Percentiles rank a stretch among this genome's conserved stretches.
phyloP scores from a whole-genome alignment of 2,888 invertebrate species.

The Gonocerus acuteangulatus region DNA sequence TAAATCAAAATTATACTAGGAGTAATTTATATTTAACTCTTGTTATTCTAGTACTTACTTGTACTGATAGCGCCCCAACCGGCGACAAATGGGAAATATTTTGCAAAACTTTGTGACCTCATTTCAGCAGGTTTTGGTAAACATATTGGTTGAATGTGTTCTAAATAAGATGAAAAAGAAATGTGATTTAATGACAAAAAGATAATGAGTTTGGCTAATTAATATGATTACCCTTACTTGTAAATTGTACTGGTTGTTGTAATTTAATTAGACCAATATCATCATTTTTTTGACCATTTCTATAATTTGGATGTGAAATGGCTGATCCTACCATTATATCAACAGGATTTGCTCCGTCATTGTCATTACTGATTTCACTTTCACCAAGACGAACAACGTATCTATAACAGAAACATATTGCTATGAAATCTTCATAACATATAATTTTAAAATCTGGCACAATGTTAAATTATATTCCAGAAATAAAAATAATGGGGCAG shows the following conservation, averaged over 20 bases:
- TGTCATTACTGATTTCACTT: slow-evolving; percentile 27
- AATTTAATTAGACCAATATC: slow-evolving; percentile 35
- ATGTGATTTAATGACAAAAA: too few relatives aligned
- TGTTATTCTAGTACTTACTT: too few relatives aligned
- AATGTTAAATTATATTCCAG: too few relatives aligned
- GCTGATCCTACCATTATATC: slow-evolving; percentile 29
- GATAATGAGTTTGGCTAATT: too few relatives aligned
- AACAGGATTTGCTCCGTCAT: slow-evolving; percentile 29
- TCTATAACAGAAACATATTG: slow-evolving; percentile 22
- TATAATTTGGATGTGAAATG: slow-evolving; percentile 30
- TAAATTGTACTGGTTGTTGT: slow-evolving; percentile 50
- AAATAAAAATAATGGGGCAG: too few relatives aligned
- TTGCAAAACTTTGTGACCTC: slow-evolving; percentile 50
- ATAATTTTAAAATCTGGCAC: too few relatives aligned
- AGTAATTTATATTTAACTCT: too few relatives aligned
- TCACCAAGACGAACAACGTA: slow-evolving; percentile 33
- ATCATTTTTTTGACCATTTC: slow-evolving; percentile 16
- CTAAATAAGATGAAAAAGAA: too few relatives aligned
- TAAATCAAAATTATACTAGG: too few relatives aligned
- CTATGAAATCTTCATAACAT: neutral
- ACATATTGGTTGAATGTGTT: slow-evolving; percentile 63
- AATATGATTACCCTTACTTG: slow-evolving; percentile 44
- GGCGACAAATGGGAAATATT: slow-evolving; percentile 60
- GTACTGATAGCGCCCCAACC: slow-evolving; percentile 69
- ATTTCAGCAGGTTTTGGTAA: slow-evolving; percentile 55